Evolutionary conservation across 1,140 invertebrate species (phyloP).

Genomic region (Conopomorpha cramerella): DNA sequence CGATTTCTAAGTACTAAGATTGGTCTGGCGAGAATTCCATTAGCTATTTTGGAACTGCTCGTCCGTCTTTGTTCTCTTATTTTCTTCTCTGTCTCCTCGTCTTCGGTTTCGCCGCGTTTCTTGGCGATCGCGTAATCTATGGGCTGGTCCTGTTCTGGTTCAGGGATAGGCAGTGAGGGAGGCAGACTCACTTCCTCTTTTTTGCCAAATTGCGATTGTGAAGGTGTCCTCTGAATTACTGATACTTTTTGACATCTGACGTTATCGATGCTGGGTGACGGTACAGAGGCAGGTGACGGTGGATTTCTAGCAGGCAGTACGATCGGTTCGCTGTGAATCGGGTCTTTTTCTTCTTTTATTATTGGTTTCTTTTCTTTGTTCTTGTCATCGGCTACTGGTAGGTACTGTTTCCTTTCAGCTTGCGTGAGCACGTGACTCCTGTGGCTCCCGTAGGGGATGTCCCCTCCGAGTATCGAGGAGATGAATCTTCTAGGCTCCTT

Average conservation of each 20-base stretch:
- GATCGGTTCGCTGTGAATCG: slow-evolving; percentile 35
- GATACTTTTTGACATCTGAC: slow-evolving; percentile 70
- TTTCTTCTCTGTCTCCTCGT: slow-evolving; percentile 65
- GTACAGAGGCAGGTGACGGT: slow-evolving; percentile 48
- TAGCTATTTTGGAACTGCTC: slow-evolving; percentile 64
- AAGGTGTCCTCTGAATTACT: slow-evolving; percentile 81
- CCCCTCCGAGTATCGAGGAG: slow-evolving; percentile 76
- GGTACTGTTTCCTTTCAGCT: slow-evolving; percentile 79
- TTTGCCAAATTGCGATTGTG: slow-evolving; percentile 59
- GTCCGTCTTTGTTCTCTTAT: slow-evolving; percentile 62
- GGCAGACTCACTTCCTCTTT: slow-evolving; percentile 61
- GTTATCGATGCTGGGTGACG: slow-evolving; percentile 50
- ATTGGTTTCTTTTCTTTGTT: slow-evolving; percentile 45
- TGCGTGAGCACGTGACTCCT: slow-evolving; percentile 74
- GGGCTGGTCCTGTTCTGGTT: slow-evolving; percentile 78
- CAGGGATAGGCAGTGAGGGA: slow-evolving; percentile 42
- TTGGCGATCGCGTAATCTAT: slow-evolving; percentile 88
- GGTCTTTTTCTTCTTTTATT: slow-evolving; percentile 49
- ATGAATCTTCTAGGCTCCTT: slow-evolving; percentile 70
- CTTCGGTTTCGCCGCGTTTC: slow-evolving; percentile 68
- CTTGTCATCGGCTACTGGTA: slow-evolving; percentile 59
- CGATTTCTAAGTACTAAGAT: slow-evolving; percentile 46
- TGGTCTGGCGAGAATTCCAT: slow-evolving; percentile 55
- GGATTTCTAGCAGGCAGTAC: slow-evolving; percentile 50
- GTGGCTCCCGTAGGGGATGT: slow-evolving; percentile 73